phyloP scores from a whole-genome alignment of 2,888 invertebrate species.

The Mimachlamys varia region DNA sequence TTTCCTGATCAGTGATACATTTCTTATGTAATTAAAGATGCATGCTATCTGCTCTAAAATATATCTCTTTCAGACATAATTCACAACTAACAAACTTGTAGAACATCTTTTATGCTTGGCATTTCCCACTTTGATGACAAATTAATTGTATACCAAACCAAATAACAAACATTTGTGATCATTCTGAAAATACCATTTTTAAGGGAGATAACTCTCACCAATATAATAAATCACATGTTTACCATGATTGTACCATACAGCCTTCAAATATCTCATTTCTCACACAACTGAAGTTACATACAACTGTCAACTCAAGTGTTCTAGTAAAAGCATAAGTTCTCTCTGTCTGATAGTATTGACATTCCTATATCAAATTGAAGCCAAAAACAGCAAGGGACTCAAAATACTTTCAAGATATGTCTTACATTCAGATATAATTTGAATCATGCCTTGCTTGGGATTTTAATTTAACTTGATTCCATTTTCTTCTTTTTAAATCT shows the following conservation, averaged over 20 bases:
- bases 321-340: not conserved
- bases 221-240: not conserved
- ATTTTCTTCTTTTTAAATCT: no score
- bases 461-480: no score
- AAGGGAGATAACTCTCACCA: not conserved
- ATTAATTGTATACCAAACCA: no score
- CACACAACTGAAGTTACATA: not conserved
- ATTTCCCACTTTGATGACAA: no score
- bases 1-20: no score
- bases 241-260: not conserved
- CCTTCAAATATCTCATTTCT: not conserved
- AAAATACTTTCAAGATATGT: not conserved
- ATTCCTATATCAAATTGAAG: not conserved
- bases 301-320: no score
- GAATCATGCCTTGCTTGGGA: not conserved
- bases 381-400: not conserved
- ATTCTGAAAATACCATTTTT: not conserved
- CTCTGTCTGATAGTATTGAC: not conserved
- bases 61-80: not conserved
- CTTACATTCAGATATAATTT: not conserved
- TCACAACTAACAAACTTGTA: not conserved
- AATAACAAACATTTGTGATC: not conserved
- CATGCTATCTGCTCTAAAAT: not conserved
- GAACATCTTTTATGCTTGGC: no score
- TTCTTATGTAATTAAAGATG: not conserved